Percentiles rank a stretch among this genome's conserved stretches.
phyloP scores from a whole-genome alignment of 2,113 vertebrate species.

The Scophthalmus maximus region DNA sequence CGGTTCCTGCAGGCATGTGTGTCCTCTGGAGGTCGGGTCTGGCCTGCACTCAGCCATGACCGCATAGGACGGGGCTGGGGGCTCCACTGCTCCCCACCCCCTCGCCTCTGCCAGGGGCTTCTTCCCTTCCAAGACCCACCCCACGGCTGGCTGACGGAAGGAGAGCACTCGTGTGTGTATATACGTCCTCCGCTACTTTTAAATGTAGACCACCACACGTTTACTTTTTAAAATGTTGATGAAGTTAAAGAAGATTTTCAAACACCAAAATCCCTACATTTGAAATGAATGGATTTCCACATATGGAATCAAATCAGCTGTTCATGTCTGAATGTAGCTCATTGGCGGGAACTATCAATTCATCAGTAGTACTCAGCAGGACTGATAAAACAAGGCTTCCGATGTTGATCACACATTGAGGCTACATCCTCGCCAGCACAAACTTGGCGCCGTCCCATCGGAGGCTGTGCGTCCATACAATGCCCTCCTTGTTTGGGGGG shows the following conservation, averaged over 20 bases:
- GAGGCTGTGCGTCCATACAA: constrained; percentile 54
- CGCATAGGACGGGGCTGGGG: constrained; percentile 58
- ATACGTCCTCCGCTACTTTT: neutral
- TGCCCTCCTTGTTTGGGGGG: constrained; percentile 59
- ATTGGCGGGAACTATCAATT: neutral
- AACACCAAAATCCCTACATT: neutral
- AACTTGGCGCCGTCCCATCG: constrained; percentile 51
- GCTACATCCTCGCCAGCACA: constrained; percentile 38
- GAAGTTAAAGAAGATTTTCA: neutral
- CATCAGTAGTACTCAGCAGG: neutral
- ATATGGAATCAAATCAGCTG: no score
- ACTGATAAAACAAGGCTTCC: constrained; percentile 31
- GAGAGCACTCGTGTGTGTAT: neutral
- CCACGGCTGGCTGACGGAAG: constrained; percentile 52
- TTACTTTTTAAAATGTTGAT: no score
- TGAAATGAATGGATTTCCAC: neutral
- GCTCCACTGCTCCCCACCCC: constrained; percentile 43
- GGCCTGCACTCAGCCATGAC: constrained; percentile 75
- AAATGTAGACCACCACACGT: no score
- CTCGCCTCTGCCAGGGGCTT: constrained; percentile 46
- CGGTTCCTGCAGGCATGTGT: constrained; percentile 47
- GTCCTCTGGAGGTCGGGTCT: constrained; percentile 69
- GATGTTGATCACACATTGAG: constrained; percentile 41
- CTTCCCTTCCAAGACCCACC: constrained; percentile 35
- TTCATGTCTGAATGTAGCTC: neutral